Evolutionary conservation across 2,113 vertebrate species (phyloP).

Genomic region (Tylochromis polylepis): DNA sequence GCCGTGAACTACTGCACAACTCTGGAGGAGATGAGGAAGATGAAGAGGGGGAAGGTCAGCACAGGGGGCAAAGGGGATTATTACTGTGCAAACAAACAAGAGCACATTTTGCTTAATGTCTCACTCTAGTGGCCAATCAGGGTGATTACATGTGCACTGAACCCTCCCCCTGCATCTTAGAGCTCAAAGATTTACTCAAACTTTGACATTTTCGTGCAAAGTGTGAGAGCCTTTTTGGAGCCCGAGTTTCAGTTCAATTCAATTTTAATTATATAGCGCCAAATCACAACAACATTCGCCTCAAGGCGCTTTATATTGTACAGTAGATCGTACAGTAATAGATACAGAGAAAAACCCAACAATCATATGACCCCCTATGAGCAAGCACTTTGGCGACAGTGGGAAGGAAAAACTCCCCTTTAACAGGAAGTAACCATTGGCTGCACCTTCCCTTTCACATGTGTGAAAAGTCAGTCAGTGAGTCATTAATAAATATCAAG

Average conservation of each 20-base stretch:
- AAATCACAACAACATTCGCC: not conserved
- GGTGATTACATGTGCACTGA: not conserved
- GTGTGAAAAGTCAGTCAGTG: not conserved
- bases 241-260: not conserved
- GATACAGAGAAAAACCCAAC: not conserved
- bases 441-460: not conserved
- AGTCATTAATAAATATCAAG: not conserved
- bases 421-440: fast-evolving
- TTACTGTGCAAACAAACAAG: fast-evolving
- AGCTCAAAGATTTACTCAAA: not conserved
- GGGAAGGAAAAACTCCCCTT: too few relatives aligned
- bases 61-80: not conserved
- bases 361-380: fast-evolving
- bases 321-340: not conserved
- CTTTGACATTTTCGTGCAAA: not conserved
- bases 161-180: fast-evolving
- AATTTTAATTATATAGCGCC: fast-evolving
- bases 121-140: slow-evolving; percentile 33
- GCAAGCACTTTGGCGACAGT: not conserved
- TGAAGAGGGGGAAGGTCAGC: slow-evolving; percentile 60
- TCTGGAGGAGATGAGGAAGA: slow-evolving; percentile 79
- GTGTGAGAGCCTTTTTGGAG: not conserved
- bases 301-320: not conserved
- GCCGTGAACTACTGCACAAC: slow-evolving; percentile 92
- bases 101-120: not conserved